A percentile compares a stretch with the other conserved stretches of the same genome.
Conservation (phyloP, 2,888 invertebrate species). For the Drosophila barbarae region DNA sequence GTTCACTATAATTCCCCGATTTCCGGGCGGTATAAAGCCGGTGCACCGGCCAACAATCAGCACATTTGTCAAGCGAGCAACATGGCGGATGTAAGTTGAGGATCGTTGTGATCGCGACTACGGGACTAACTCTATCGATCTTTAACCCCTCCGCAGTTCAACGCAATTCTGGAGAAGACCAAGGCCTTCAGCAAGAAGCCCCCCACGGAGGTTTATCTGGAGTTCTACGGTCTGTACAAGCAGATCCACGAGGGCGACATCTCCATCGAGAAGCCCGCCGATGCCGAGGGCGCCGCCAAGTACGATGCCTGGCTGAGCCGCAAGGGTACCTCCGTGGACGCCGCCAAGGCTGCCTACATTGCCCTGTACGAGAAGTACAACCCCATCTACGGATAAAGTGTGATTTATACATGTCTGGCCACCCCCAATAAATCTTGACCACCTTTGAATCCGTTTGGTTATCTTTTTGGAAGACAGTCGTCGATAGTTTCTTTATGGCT, state of each 20-base stretch:
- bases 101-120: neutral
- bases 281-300: conserved; percentile 93
- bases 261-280: conserved; percentile 91
- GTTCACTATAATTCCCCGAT: conserved; percentile 17
- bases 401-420: conserved; percentile 1
- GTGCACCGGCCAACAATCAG: conserved; percentile 26
- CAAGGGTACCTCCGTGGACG: conserved; percentile 88
- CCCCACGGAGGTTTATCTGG: conserved; percentile 89
- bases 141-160: conserved; percentile 47
- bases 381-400: conserved; percentile 80
- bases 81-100: conserved; percentile 59
- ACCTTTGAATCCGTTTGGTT: conserved; percentile 21
- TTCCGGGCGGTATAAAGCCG: conserved; percentile 51
- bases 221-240: conserved; percentile 91
- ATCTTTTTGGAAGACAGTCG: neutral
- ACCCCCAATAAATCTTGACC: conserved; percentile 38
- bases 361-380: conserved; percentile 83
- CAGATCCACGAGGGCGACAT: conserved; percentile 90
- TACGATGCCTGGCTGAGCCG: conserved; percentile 94
- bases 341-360: conserved; percentile 91
- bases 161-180: conserved; percentile 75
- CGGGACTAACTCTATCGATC: neutral
- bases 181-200: conserved; percentile 88
- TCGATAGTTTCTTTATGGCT: conserved; percentile 3
- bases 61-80: conserved; percentile 53